Conservation (phyloP, 2,113 vertebrate species). For the Calyptommatus sinebrachiatus region DNA sequence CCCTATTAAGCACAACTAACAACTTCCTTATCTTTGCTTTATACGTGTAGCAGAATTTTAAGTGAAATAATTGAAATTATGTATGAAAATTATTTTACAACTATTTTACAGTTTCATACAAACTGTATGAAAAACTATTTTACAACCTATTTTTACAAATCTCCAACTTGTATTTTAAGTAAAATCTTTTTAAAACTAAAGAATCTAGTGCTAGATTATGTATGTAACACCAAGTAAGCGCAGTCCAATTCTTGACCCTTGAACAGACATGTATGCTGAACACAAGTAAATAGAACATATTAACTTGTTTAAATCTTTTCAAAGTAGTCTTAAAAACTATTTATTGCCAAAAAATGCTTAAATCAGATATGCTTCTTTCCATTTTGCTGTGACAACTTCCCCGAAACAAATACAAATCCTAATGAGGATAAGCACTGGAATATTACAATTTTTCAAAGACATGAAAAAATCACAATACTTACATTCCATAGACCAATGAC, state of each 20-base stretch:
- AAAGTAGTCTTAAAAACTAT: not conserved
- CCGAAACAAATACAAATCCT: too few relatives aligned
- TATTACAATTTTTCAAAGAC: not conserved
- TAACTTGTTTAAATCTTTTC: not conserved
- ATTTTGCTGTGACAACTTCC: not conserved
- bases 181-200: not conserved
- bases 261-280: not conserved
- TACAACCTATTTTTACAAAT: not conserved
- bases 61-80: not conserved
- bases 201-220: not conserved
- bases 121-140: not conserved
- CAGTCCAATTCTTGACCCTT: not conserved
- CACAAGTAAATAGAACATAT: not conserved
- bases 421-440: not conserved
- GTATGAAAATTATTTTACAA: not conserved
- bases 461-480: constrained; percentile 69
- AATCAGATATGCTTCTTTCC: not conserved
- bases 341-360: not conserved
- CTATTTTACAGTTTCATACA: too few relatives aligned
- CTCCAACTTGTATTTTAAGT: not conserved
- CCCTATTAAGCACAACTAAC: too few relatives aligned
- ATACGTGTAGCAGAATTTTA: too few relatives aligned
- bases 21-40: too few relatives aligned
- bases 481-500: constrained; percentile 94
- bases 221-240: not conserved